Evolutionary conservation across 2,888 invertebrate species (phyloP).

Genomic region (Schizaphis graminum): DNA sequence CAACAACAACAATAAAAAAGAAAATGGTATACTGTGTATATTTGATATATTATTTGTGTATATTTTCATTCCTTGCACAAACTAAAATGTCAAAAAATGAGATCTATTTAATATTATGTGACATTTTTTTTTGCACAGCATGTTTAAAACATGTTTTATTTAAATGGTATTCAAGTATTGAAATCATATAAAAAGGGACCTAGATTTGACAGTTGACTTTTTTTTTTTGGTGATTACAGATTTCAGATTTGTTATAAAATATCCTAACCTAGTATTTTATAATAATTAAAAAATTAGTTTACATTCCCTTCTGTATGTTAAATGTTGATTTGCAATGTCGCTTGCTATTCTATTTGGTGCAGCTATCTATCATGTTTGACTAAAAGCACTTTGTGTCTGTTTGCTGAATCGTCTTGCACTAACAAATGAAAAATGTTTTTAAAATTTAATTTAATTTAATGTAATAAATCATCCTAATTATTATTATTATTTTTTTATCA

Average conservation of each 20-base stretch:
- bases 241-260: conserved; percentile 54
- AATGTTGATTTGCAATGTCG: not conserved
- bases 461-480: not conserved
- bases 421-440: not conserved
- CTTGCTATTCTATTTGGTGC: conserved; percentile 27
- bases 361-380: not conserved
- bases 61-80: conserved; percentile 41
- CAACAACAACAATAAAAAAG: not conserved
- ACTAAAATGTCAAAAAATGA: not conserved
- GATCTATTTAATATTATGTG: conserved; percentile 25
- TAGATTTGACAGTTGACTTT: not conserved
- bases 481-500: not conserved
- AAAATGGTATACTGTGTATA: not conserved
- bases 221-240: conserved; percentile 3
- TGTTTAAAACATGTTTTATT: conserved; percentile 12
- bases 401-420: not conserved
- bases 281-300: conserved; percentile 33
- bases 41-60: conserved; percentile 14
- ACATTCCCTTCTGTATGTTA: conserved; percentile 37
- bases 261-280: conserved; percentile 35
- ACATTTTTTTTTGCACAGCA: conserved; percentile 37
- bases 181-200: not conserved
- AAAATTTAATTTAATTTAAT: not conserved
- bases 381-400: conserved; percentile 15
- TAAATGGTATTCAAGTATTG: conserved; percentile 1